Percentiles rank a stretch among this genome's conserved stretches.
Evolutionary conservation across 2,113 vertebrate species (phyloP).

Genomic region (Micromys minutus): DNA sequence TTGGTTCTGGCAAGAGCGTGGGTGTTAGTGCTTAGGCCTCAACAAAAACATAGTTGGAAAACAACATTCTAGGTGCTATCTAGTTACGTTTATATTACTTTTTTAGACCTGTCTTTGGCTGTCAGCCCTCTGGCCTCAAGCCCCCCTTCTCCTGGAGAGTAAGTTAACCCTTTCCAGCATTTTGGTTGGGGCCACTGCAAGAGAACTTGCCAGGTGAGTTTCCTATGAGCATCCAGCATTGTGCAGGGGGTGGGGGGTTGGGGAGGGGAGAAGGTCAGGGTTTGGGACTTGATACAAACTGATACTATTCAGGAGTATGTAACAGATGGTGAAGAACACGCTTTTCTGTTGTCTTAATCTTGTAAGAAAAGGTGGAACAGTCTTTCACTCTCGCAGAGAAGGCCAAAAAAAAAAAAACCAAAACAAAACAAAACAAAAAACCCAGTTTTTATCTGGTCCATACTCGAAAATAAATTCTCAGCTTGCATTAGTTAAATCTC

Average conservation of each 20-base stretch:
- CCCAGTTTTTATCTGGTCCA: background rate
- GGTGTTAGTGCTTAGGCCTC: background rate
- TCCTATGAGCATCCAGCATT: background rate
- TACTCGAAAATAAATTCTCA: background rate
- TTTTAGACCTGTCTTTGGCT: background rate
- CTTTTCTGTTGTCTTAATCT: conserved; percentile 11
- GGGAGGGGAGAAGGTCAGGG: background rate
- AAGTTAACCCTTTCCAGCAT: background rate
- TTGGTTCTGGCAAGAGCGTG: background rate
- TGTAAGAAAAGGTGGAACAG: conserved; percentile 6
- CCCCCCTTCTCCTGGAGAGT: background rate
- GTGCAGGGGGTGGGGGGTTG: fast-evolving
- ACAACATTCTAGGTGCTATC: background rate
- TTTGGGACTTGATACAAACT: background rate
- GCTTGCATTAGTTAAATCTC: background rate
- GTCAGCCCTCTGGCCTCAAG: background rate
- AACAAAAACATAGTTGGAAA: background rate
- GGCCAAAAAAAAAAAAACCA: conserved; percentile 14
- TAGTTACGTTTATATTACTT: background rate
- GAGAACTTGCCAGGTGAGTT: background rate
- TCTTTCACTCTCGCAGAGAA: conserved; percentile 23
- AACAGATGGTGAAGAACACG: conserved; percentile 10
- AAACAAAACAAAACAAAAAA: too few species aligned
- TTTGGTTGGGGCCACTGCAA: background rate
- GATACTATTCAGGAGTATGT: background rate